Evolutionary conservation across 1,140 invertebrate genomes (phyloP), one percentile per base, ranked within the genome.

Genomic region (Zaprionus ornatus): DNA sequence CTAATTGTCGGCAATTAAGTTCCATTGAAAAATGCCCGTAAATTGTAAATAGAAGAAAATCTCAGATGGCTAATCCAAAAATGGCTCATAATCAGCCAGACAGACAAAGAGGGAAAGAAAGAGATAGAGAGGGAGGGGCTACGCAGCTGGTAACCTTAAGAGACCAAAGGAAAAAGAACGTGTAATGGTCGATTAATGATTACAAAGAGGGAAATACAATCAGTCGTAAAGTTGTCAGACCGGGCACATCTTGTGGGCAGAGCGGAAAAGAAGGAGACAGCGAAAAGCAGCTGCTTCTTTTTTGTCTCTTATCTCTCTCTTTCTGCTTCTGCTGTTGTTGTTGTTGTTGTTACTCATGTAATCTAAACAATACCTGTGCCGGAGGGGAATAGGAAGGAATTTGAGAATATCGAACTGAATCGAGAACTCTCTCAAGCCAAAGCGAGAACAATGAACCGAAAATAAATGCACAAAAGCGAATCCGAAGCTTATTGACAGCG

Each of bases 331-430:
- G 35, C 29, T 17, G 17, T 35, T 63, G 27, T 37, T 64, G 19
- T 42, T 74, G 54, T 54, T 62, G 52, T 55, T 71, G 63, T 59
- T 79, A 25, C 71, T 66, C 74, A 74, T 82, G 80, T 84, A 88
- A 84, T 80, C 84, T 80, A 88, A 87, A 88, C 84, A 87, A 88
- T 87, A 84, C 84, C 80, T 88, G 80, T 57, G 29, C 29, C 29
- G 9, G 10, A 32, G 35, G 77, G 78, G 40, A 25, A 50, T 54
- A 59, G 59, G 19, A 64, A 27, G 54, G 21, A 65, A 45, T 56
- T 29, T 66, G 35, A 19, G 62, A 15, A 63, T 63, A 63, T 63
- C 40, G 54, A 59, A 67, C 64, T 67, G 32, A 63, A 32, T 32
- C 37, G 56, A 70, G 54, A 63, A 17, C 40, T 5, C 37, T 40